Evolutionary conservation across 2,888 invertebrate genomes (phyloP).

Genomic region (Callimorpha dominula): DNA sequence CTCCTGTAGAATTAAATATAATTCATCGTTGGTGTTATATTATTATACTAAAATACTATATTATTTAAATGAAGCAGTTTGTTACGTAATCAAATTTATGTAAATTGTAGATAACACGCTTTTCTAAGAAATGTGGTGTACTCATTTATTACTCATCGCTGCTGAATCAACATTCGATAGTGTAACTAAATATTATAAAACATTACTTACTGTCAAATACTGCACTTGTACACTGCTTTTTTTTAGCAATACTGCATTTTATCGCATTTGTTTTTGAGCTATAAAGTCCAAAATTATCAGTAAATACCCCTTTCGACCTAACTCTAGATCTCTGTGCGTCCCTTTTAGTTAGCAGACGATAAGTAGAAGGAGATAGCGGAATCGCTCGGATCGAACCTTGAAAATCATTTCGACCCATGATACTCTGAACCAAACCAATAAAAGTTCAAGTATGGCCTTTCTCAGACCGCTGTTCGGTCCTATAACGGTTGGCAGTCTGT

Average conservation of each 20-base stretch:
- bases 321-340: too few relatives aligned
- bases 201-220: neutral
- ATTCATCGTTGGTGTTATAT: neutral
- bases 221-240: neutral
- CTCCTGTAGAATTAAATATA: neutral
- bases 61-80: neutral
- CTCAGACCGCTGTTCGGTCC: too few relatives aligned
- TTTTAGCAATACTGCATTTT: neutral
- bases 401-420: too few relatives aligned
- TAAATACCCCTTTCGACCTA: neutral
- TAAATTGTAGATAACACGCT: neutral
- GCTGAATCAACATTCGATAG: slow-evolving; percentile 6
- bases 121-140: slow-evolving; percentile 5
- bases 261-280: neutral
- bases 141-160: slow-evolving; percentile 9
- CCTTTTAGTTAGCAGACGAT: too few relatives aligned
- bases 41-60: neutral
- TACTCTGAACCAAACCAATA: too few relatives aligned
- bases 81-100: neutral
- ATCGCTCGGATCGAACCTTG: too few relatives aligned
- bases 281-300: neutral
- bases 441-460: too few relatives aligned
- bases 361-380: too few relatives aligned
- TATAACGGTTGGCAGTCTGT: too few relatives aligned
- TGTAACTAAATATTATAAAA: neutral